phyloP scores from a whole-genome alignment of 2,113 vertebrate genomes.

The Microtus pennsylvanicus region DNA sequence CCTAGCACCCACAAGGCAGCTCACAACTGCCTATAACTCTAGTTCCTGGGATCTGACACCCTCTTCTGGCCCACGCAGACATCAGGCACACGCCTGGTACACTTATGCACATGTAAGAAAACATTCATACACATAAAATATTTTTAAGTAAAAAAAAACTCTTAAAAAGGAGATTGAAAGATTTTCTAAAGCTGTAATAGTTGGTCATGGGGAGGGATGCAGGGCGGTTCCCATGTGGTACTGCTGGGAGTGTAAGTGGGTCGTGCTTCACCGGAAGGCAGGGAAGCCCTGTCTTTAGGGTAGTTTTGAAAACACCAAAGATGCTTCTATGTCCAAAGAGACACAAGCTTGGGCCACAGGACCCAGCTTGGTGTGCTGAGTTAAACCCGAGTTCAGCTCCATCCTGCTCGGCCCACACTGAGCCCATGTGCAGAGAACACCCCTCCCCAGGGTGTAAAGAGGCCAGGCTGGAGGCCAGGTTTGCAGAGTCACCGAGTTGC shows the following conservation, averaged over 20 bases:
- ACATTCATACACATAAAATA: background rate
- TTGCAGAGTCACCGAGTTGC: background rate
- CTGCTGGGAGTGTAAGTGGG: background rate
- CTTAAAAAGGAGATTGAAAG: background rate
- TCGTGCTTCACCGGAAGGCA: background rate
- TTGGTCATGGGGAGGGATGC: too few species aligned
- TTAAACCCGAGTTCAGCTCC: background rate
- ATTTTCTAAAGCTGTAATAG: background rate
- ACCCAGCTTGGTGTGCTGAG: background rate
- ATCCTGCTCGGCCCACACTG: background rate
- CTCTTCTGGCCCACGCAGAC: background rate
- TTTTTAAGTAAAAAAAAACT: background rate
- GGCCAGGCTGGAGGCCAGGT: background rate
- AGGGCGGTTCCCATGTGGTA: background rate
- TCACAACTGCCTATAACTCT: background rate
- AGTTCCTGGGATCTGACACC: background rate
- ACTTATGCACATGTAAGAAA: background rate
- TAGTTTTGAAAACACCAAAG: background rate
- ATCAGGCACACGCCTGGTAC: background rate
- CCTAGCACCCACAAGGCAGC: background rate
- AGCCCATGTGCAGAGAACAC: background rate
- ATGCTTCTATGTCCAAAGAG: background rate
- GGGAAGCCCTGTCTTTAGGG: background rate
- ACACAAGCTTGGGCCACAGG: background rate
- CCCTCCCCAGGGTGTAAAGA: background rate